Evolutionary conservation across 2,888 invertebrate species (phyloP), one percentile per base, ranked within the genome.

Genomic region (Drosophila rellima): DNA sequence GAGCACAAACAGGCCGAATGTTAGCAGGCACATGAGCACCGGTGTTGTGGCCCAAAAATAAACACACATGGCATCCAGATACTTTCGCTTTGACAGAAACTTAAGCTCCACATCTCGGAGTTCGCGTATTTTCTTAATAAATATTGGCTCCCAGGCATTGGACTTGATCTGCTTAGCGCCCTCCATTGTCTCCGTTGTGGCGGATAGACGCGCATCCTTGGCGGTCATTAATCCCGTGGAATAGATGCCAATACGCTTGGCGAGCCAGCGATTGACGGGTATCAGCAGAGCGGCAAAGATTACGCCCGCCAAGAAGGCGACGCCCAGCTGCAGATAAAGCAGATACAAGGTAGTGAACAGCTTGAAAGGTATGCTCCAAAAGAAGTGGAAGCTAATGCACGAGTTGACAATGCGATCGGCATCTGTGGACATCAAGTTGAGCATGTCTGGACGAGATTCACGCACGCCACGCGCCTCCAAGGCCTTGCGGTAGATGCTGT

Each of bases 1-100:
- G n/a, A 96, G 92, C 26, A 95, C 95, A 87, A 96, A 97, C 7
- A 96, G 95, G 13, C 95, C 94, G 87, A 98, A 96, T 0, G 97
- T 98, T 10, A 97, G 93, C 64, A 97, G 94, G 2, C 97, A 96
- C 85, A 98, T 97, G 18, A 98, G 91, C 26, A 99, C 97, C 0
- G 99, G 99, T 7, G 99, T 99, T 0, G 98, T 98, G 0, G 99
- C 99, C 99, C 99, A 99, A 92, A 99, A 96, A 92, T 98, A 99
- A 13, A 99, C 99, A 93, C 99, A 99, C 68, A 98, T 93, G 0
- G 99, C 99, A 93, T 99, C 99, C 77, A 99, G 93, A 93, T 99
- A 99, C 93, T 99, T 99, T 68, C 98, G 94, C 8, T 96, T 95
- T 78, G 95, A 95, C 64, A 98, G 93, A 91, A 96, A 96, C 63